Conservation (phyloP, 2,797 vertebrate genomes). For the Myotis myotis region DNA sequence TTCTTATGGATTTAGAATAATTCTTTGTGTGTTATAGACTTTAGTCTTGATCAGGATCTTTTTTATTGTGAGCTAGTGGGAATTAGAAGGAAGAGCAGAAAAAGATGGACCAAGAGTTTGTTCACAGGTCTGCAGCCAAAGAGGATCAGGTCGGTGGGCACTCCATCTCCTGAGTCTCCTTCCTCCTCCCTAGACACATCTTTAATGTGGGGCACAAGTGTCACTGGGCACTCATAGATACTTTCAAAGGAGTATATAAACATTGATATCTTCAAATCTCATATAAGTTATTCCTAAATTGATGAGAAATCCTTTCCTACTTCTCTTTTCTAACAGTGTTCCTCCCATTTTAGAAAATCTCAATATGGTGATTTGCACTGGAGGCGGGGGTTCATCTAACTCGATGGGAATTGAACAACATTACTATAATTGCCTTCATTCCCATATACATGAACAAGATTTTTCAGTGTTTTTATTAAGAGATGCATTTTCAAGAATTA, state of each 20-base stretch:
- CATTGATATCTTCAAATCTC: neutral
- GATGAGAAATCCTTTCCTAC: neutral
- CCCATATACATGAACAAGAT: neutral
- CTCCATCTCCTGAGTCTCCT: neutral
- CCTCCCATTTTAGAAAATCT: neutral
- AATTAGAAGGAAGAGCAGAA: neutral
- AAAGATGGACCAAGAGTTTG: neutral
- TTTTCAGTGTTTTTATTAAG: slow-evolving; percentile 25
- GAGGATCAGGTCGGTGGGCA: neutral
- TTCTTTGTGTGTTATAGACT: neutral
- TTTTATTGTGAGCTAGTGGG: neutral
- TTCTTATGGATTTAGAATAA: slow-evolving; percentile 37
- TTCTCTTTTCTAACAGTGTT: neutral
- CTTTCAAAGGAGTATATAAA: neutral
- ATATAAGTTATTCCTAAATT: neutral
- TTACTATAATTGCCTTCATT: neutral
- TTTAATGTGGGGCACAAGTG: neutral
- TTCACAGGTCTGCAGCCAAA: neutral
- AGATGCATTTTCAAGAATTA: neutral
- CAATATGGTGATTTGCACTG: neutral
- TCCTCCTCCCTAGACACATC: neutral
- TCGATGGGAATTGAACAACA: neutral
- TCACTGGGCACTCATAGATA: neutral
- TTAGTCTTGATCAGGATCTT: neutral
- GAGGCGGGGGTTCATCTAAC: neutral